Evolutionary conservation across 1,140 invertebrate species (phyloP), one percentile per base, ranked within the genome.

Genomic region (Asbolus verrucosus): DNA sequence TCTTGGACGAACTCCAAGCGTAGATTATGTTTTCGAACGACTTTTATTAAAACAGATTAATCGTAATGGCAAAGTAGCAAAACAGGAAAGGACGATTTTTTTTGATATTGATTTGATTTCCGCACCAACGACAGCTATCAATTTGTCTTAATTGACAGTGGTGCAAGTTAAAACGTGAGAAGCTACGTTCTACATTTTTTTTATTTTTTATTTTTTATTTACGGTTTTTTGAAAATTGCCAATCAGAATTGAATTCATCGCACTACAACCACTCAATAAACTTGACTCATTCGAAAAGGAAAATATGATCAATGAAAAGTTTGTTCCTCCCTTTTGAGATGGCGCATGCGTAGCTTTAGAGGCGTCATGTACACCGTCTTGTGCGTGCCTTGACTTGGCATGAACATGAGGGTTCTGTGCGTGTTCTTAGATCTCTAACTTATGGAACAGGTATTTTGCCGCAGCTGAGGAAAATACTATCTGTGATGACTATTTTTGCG

Each of bases 241-340:
- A 63, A 41, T 39, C 39, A 39, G 36, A 39, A 63, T 41, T 38
- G 60, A 62, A 30, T 39, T 63, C 9, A 21, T 21, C 16, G 36
- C 50, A 38, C 31, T 60, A 60, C 50, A 19, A 65, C 31, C 30
- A 39, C 50, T 67, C 46, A 59, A 67, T 67, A 67, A 67, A 67
- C 66, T 59, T 54, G 30, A 54, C 43, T 59, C 46, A 69, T 54
- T 62, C 50, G 54, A 59, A 70, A 70, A 70, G 54, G 54, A 71
- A 63, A 67, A 67, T 63, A 67, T 67, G 65, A 71, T 71, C 70
- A 71, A 71, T 71, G 70, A 71, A 71, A 62, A 72, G 41, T 68
- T 68, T 67, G 61, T 59, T 68, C 46, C 66, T 43, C 65, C 46
- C 62, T 50, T 39, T 63, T 63, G 61, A 50, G 36, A 46, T 46